These are phyloP conservation scores for Gasterosteus aculeatus DNA, from an alignment of 2,113 vertebrate genomes.

Conservation along the genomic window DNA sequence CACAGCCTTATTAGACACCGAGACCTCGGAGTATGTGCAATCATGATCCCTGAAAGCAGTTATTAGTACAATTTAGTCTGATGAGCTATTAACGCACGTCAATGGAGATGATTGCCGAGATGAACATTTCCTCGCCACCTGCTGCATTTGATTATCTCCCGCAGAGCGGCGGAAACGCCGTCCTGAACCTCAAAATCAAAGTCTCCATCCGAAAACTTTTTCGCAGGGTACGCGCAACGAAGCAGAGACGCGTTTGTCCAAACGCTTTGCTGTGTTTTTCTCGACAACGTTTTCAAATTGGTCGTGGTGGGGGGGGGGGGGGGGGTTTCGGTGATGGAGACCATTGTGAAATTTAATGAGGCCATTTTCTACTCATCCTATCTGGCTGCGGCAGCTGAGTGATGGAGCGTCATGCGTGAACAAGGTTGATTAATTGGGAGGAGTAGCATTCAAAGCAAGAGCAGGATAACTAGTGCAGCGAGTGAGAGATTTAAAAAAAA, in stretches of 20 bases:
- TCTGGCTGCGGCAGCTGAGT: constrained; percentile 51
- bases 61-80: constrained; percentile 83
- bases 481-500: constrained; percentile 51
- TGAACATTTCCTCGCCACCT: constrained; percentile 81
- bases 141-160: constrained; percentile 75
- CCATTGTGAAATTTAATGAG: constrained; percentile 66
- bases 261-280: constrained; percentile 34
- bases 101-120: constrained; percentile 82
- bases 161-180: constrained; percentile 68
- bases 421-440: constrained; percentile 65
- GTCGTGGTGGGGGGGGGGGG: too few relatives aligned
- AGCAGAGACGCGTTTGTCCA: constrained; percentile 17
- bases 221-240: constrained; percentile 38
- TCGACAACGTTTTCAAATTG: constrained; percentile 50
- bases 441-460: constrained; percentile 60
- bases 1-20: constrained; percentile 51
- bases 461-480: constrained; percentile 59
- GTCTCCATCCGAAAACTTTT: constrained; percentile 55
- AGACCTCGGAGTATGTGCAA: constrained; percentile 69
- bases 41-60: constrained; percentile 77
- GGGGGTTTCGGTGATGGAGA: constrained; percentile 48
- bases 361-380: constrained; percentile 64
- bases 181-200: constrained; percentile 63
- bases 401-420: constrained; percentile 61
- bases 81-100: constrained; percentile 83